Percentiles rank a stretch among this genome's conserved stretches.
Evolutionary conservation across 2,888 invertebrate genomes (phyloP).

Genomic region (Pheosia tremula): DNA sequence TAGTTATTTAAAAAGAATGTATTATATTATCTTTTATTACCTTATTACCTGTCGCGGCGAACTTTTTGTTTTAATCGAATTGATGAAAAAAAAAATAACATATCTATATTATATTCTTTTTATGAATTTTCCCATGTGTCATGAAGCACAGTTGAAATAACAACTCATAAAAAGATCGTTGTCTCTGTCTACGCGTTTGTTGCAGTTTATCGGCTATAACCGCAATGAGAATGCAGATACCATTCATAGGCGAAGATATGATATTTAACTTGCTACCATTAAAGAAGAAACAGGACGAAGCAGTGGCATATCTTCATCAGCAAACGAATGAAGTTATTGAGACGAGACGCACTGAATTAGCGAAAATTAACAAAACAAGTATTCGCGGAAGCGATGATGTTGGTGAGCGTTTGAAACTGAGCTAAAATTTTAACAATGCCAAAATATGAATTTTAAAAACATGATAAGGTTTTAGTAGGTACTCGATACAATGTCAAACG

Average conservation of each 20-base stretch:
- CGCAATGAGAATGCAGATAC: slow-evolving; percentile 62
- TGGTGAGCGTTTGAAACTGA: slow-evolving; percentile 43
- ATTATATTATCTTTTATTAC: too few relatives aligned
- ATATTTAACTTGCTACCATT: slow-evolving; percentile 80
- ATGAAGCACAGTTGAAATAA: too few relatives aligned
- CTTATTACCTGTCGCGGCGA: too few relatives aligned
- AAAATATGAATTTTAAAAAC: background rate
- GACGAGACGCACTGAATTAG: slow-evolving; percentile 63
- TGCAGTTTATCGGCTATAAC: slow-evolving; percentile 51
- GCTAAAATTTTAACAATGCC: too few relatives aligned
- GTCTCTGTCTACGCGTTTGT: slow-evolving; percentile 6
- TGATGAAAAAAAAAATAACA: too few relatives aligned
- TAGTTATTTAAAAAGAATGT: too few relatives aligned
- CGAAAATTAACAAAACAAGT: slow-evolving; percentile 48
- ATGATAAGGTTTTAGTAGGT: too few relatives aligned
- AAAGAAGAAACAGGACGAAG: slow-evolving; percentile 83
- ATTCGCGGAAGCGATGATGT: slow-evolving; percentile 47
- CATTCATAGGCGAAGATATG: slow-evolving; percentile 54
- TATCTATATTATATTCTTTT: too few relatives aligned
- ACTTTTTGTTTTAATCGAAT: too few relatives aligned
- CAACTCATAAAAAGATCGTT: background rate
- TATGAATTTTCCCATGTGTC: too few relatives aligned
- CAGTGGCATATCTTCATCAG: slow-evolving; percentile 70
- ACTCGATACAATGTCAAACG: too few relatives aligned
- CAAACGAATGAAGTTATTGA: slow-evolving; percentile 75